Evolutionary conservation across 1,140 invertebrate species (phyloP).

Genomic region (Globodera ellingtonae): DNA sequence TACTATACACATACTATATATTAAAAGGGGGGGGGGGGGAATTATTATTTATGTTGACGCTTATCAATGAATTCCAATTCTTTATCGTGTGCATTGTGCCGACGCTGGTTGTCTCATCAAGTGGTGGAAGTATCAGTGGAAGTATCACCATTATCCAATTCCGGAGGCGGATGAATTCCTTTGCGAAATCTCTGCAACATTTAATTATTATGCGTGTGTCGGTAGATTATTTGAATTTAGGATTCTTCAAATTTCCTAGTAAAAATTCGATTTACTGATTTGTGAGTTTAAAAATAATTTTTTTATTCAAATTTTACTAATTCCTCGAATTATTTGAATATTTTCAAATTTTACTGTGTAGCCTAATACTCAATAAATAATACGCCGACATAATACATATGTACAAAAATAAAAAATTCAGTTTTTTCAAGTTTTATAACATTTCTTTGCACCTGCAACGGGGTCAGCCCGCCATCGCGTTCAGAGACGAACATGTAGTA

Average conservation of each 20-base stretch:
- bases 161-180: slow-evolving; percentile 40
- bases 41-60: not conserved
- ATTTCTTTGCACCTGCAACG: not conserved
- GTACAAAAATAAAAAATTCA: too few relatives aligned
- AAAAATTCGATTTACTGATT: too few relatives aligned
- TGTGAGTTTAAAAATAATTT: too few relatives aligned
- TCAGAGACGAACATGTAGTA: slow-evolving; percentile 65
- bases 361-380: too few relatives aligned
- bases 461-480: not conserved
- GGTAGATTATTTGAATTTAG: not conserved
- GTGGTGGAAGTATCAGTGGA: not conserved
- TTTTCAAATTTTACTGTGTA: not conserved
- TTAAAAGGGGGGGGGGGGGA: too few relatives aligned
- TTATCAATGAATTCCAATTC: slow-evolving; percentile 4
- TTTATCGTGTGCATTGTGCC: not conserved
- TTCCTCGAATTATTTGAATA: not conserved
- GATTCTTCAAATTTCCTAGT: too few relatives aligned
- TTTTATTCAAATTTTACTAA: too few relatives aligned
- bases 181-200: slow-evolving; percentile 35
- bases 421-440: not conserved
- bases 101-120: not conserved
- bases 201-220: not conserved
- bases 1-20: too few relatives aligned
- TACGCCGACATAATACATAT: too few relatives aligned
- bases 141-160: not conserved